These are phyloP conservation scores for Macrocentrus cingulum DNA, from an alignment of 1,140 invertebrate genomes.

Conservation along the genomic window DNA sequence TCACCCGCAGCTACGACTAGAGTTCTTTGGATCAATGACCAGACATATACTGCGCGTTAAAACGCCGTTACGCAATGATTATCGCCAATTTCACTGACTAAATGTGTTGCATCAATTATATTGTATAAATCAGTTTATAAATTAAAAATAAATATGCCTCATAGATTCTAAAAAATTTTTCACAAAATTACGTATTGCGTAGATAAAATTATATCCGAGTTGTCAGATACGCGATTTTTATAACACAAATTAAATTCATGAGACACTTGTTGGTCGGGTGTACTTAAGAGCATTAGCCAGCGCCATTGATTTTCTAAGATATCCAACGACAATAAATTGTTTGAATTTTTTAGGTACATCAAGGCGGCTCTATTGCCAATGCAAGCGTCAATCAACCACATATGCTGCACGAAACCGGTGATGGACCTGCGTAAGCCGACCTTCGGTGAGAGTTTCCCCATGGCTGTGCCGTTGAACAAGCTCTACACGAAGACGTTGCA, in stretches of 20 bases:
- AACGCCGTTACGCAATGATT: slow-evolving; percentile 32
- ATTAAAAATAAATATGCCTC: slow-evolving; percentile 14
- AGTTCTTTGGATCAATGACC: slow-evolving; percentile 38
- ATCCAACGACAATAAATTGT: slow-evolving; percentile 28
- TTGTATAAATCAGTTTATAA: slow-evolving; percentile 18
- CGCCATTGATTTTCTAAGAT: too few species aligned
- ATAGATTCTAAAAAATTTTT: too few species aligned
- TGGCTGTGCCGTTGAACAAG: slow-evolving; percentile 73
- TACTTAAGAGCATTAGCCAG: background rate
- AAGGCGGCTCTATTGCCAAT: slow-evolving; percentile 78
- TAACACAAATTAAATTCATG: background rate
- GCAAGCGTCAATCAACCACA: slow-evolving; percentile 61
- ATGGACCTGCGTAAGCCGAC: slow-evolving; percentile 76
- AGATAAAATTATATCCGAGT: background rate
- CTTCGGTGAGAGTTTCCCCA: slow-evolving; percentile 78
- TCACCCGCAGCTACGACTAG: slow-evolving; percentile 2
- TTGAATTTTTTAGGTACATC: slow-evolving; percentile 67
- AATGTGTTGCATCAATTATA: slow-evolving; percentile 17
- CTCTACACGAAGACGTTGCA: slow-evolving; percentile 85
- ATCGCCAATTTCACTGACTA: slow-evolving; percentile 24
- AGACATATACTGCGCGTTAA: slow-evolving; percentile 25
- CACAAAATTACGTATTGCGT: background rate
- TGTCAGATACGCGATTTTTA: background rate
- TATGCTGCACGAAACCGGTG: slow-evolving; percentile 73
- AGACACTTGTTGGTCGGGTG: background rate